These are phyloP conservation scores for Solea solea DNA, from an alignment of 2,113 vertebrate genomes.

Conservation along the genomic window DNA sequence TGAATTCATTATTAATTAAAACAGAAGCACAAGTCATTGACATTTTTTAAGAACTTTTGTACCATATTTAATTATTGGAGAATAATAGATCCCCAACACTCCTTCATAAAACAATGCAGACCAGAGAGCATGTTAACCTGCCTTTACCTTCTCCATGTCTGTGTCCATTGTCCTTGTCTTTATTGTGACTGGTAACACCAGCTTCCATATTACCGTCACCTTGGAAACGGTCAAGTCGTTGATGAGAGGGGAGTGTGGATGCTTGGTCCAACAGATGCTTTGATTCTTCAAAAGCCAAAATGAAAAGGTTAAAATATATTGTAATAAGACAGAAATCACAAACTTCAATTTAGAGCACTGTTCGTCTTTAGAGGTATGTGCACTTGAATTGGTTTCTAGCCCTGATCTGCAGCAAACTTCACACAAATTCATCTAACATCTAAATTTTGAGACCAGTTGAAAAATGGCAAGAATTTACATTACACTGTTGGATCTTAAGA, in stretches of 20 bases:
- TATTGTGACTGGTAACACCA: not conserved
- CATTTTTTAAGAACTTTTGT: not conserved
- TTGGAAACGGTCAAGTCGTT: not conserved
- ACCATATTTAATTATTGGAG: not conserved
- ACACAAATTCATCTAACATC: too few species aligned
- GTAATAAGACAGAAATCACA: not conserved
- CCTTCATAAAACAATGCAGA: not conserved
- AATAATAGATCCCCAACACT: not conserved
- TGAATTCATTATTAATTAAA: not conserved
- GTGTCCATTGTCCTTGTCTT: not conserved
- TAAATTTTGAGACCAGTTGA: too few species aligned
- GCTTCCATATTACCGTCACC: too few species aligned
- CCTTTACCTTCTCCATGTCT: not conserved
- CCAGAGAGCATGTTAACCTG: not conserved
- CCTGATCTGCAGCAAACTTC: too few species aligned
- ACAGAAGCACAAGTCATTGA: not conserved
- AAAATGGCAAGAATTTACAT: too few species aligned
- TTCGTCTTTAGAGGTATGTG: too few species aligned
- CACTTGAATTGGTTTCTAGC: too few species aligned
- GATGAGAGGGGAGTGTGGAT: conserved; percentile 9
- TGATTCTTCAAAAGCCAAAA: not conserved
- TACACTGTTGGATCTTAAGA: too few species aligned
- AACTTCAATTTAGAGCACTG: not conserved
- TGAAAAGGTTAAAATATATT: not conserved
- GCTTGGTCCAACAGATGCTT: not conserved